phyloP scores from a whole-genome alignment of 2,797 vertebrate species.

The Poeciliopsis gracilis region DNA sequence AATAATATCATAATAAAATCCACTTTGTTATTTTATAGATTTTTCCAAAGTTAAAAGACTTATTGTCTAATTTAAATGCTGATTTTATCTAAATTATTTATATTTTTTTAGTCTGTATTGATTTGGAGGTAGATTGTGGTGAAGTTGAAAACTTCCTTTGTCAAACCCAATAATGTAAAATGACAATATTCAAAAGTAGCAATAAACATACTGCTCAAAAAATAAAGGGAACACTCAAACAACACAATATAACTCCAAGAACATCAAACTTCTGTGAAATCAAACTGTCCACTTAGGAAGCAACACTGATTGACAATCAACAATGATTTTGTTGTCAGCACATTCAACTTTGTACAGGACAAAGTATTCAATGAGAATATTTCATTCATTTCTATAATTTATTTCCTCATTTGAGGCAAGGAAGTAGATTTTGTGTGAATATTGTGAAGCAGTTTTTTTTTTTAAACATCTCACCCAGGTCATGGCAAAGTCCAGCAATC shows the following conservation, averaged over 20 bases:
- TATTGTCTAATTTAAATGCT: not conserved
- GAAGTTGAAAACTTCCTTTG: not conserved
- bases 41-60: not conserved
- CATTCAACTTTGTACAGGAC: too few species aligned
- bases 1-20: not conserved
- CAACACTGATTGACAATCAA: too few species aligned
- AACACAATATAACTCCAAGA: too few species aligned
- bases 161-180: not conserved
- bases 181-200: not conserved
- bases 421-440: too few species aligned
- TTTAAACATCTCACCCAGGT: constrained; percentile 84
- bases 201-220: not conserved
- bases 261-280: too few species aligned
- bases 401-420: not conserved
- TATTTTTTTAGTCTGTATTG: not conserved
- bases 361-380: too few species aligned
- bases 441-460: not conserved
- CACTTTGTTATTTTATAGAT: not conserved
- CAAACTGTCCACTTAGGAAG: too few species aligned
- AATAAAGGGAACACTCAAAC: too few species aligned
- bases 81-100: not conserved
- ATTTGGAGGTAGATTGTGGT: not conserved
- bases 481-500: constrained; percentile 96
- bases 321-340: too few species aligned
- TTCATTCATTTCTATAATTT: too few species aligned